Evolutionary conservation across 2,888 invertebrate genomes (phyloP), one percentile per base, ranked within the genome.

Genomic region (Tenthredo distinguenda): DNA sequence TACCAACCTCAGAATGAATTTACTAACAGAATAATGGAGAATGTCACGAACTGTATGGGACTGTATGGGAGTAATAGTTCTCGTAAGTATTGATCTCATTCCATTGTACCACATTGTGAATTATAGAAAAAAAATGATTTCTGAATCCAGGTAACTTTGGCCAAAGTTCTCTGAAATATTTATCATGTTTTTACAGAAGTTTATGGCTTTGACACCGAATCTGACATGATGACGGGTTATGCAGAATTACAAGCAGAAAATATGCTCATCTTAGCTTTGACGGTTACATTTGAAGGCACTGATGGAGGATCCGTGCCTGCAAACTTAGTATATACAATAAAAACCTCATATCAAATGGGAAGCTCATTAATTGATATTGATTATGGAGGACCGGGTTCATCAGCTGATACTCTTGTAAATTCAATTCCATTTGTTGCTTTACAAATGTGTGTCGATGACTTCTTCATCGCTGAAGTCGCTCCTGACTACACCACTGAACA

Each of bases 371-470:
- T 83, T 47, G 47, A 26, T 83, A n/a, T 3, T 18, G 68, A 83
- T 83, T 83, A 68, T 31, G 68, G 68, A 26, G 47, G 43, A n/a
- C 83, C 83, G 3, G 68, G 83, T 47, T 31, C 47, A n/a, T 12
- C 7, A 31, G 21, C 83, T n/a, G 83, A 83, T 71, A 3, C 43
- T 43, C n/a, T 83, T 15, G 62, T 83, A 68, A 1, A 62, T 1
- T 5, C 26, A 1, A 86, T 88, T 21, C 90, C 91, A 15, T 89
- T 92, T 86, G 85, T 90, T 18, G 91, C 88, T 85, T 71, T 91
- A 31, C 93, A 93, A 87, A 88, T 91, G 68, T 93, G 93, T 83
- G 79, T 92, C 0, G 92, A 93, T 84, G 87, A 89, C 87, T 83
- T 88, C 31, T 90, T 91, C 43, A 91, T 93, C 62, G 87, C 89